Evolutionary conservation across 2,888 invertebrate genomes (phyloP).

Genomic region (Cheilosia soror): DNA sequence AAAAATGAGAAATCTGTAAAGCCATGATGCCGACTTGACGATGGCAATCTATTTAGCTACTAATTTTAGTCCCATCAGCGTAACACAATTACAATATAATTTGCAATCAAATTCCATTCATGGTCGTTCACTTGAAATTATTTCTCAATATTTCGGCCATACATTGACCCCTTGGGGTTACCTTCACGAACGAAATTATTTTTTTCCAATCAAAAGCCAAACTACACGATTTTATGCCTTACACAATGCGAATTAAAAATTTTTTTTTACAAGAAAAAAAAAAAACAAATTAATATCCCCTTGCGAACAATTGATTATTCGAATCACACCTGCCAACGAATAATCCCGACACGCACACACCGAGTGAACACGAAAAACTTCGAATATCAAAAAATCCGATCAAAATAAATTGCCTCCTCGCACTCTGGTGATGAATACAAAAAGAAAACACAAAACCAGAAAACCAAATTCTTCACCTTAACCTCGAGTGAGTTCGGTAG

Average conservation of each 20-base stretch:
- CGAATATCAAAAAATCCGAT: constrained; percentile 29
- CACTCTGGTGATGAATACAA: constrained; percentile 21
- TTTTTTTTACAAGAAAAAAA: not conserved
- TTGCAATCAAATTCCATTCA: constrained; percentile 11
- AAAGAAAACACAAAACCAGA: constrained; percentile 3
- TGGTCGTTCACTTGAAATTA: constrained; percentile 2
- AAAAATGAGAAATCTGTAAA: no score
- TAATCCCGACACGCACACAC: constrained; percentile 6
- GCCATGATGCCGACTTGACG: no score
- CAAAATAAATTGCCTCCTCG: constrained; percentile 34
- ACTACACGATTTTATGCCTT: not conserved
- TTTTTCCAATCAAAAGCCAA: constrained; percentile 7
- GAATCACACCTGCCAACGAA: constrained; percentile 48
- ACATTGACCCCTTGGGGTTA: constrained; percentile 12
- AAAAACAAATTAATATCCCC: not conserved
- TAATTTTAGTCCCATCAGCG: not conserved
- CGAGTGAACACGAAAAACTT: not conserved
- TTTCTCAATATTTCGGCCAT: constrained; percentile 7
- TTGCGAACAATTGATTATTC: constrained; percentile 48
- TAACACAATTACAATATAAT: not conserved
- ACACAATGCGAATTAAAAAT: constrained; percentile 33
- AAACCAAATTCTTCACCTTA: constrained; percentile 36
- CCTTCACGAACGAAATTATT: constrained; percentile 10
- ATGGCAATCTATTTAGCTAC: no score
- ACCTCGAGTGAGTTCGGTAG: not conserved